Conservation (phyloP, 2,113 vertebrate species). For the Mus pahari region DNA sequence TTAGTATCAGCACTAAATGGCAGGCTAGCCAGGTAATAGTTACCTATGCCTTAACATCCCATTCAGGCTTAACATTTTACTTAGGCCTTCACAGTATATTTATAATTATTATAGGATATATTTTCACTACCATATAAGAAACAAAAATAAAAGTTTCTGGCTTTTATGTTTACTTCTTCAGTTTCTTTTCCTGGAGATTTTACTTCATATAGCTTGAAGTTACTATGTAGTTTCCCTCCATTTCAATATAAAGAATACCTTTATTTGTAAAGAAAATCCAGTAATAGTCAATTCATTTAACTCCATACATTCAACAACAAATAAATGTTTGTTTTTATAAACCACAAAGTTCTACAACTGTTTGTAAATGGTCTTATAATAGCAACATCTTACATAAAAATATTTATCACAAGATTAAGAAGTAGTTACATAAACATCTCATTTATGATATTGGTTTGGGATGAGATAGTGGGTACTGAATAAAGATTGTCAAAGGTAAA, state of each 20-base stretch:
- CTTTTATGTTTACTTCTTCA: not conserved
- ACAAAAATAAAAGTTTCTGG: not conserved
- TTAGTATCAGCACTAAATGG: too few relatives aligned
- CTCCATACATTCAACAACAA: not conserved
- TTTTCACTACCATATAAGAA: not conserved
- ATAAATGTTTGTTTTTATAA: not conserved
- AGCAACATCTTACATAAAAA: not conserved
- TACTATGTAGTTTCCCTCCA: not conserved
- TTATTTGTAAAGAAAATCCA: not conserved
- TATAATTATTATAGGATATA: not conserved
- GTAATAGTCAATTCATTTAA: not conserved
- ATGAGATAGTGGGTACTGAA: not conserved
- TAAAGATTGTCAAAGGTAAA: not conserved
- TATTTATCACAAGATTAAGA: not conserved
- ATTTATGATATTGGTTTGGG: not conserved
- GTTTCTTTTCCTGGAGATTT: not conserved
- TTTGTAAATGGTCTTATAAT: constrained; percentile 26
- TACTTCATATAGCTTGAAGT: not conserved
- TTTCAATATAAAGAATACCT: not conserved
- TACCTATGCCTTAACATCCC: too few relatives aligned
- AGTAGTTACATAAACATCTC: not conserved
- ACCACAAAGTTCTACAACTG: not conserved
- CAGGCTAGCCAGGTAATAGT: too few relatives aligned
- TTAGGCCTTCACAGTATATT: not conserved
- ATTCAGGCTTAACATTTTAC: too few relatives aligned